phyloP scores from a whole-genome alignment of 2,888 invertebrate species.

The Holacanthella duospinosa region DNA sequence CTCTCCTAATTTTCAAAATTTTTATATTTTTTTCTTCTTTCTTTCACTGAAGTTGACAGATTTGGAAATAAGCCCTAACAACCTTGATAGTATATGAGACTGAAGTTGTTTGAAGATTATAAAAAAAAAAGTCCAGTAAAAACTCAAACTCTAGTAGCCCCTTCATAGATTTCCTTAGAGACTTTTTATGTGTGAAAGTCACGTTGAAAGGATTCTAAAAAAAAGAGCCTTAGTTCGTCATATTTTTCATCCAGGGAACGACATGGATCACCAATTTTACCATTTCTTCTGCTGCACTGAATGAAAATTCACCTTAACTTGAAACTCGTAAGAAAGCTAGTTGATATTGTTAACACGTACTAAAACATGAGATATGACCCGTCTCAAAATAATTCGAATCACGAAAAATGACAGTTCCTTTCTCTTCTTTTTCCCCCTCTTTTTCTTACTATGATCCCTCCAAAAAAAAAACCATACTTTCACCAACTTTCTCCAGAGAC shows the following conservation, averaged over 20 bases:
- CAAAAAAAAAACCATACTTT: too few species aligned
- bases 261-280: slow-evolving; percentile 32
- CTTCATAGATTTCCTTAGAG: slow-evolving; percentile 33
- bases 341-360: slow-evolving; percentile 38
- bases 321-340: slow-evolving; percentile 10
- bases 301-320: too few species aligned
- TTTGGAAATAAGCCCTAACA: neutral
- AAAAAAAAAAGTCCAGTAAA: too few species aligned
- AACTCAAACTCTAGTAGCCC: too few species aligned
- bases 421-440: slow-evolving; percentile 2
- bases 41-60: slow-evolving; percentile 4
- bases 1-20: neutral
- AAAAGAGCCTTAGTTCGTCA: neutral
- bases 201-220: slow-evolving; percentile 22
- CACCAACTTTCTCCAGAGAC: neutral
- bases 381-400: slow-evolving; percentile 38
- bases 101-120: too few species aligned
- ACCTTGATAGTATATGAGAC: too few species aligned
- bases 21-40: neutral
- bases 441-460: too few species aligned
- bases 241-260: slow-evolving; percentile 16
- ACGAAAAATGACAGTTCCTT: slow-evolving; percentile 37
- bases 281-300: slow-evolving; percentile 7
- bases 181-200: slow-evolving; percentile 37
- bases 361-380: slow-evolving; percentile 38